Base-by-base conservation (phyloP, 1,140 invertebrate genomes). In the Ostrea denselamellosa region DNA sequence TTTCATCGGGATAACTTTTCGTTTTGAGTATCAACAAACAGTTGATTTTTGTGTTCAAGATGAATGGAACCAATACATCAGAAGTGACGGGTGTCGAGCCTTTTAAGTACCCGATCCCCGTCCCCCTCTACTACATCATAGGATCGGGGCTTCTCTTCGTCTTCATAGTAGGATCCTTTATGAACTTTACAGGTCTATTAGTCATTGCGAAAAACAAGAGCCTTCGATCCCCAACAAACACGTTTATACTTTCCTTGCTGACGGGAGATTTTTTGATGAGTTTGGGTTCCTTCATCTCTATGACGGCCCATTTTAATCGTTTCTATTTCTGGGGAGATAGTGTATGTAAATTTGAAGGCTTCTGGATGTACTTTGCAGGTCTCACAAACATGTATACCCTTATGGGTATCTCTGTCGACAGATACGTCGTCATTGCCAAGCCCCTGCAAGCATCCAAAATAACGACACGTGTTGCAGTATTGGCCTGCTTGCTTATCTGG, bases 351-450 rank as follows among this genome's bases (percentile, higher is more conserved):
- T 65, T 90, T 7, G 90, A 93, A 54, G 92, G 89, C 0, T 93
- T 93, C 85, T 65, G 88, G 19, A 91, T 92, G 14, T 92, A 90
- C 51, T 89, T 93, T 53, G 83, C 91, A 8, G 92, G 92, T 0
- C 28, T 91, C n/a, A 87, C 90, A 28, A 91, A 90, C 83, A 89
- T 93, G 87, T 92, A 92, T 56, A 85, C 90, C 12, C 88, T 93
- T 14, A 81, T 85, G 19, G 92, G 91, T 12, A 93, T 93, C 28
- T 90, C 92, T 0, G 19, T 93, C 25, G 92, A 93, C 65, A 85
- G 92, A n/a, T 93, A 93, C 85, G 85, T 92, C 51, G 89, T 92
- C 85, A 93, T 93, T 83, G 90, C 90, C 28, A 90, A 91, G 25
- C 91, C 92, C 0, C 62, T 93, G 10, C 87, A 90, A 34, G 87